Base-by-base conservation (phyloP, 2,113 vertebrate species). In the Bubo bubo region DNA sequence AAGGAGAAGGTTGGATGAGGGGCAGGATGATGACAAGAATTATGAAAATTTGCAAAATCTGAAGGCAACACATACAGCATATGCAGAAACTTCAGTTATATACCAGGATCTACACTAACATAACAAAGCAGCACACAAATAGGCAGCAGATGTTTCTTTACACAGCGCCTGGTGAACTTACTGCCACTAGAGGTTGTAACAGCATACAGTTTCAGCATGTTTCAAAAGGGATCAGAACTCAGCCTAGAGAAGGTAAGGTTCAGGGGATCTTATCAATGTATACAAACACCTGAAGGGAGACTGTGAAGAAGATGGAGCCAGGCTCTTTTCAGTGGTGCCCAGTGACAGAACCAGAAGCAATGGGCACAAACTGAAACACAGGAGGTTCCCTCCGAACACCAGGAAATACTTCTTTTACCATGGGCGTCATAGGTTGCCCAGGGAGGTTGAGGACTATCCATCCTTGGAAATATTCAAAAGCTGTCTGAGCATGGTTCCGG, bases 111-210 rank as follows among this genome's bases (percentile, higher is more conserved):
- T 84, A 47, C 49, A 63, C 35, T 28, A 68, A 41, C 0, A 80
- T 50, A 70, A 64, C 19, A 90, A 80, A 79, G 7, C 4, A 68
- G 13, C 28, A 55, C 17, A 49, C 4, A 63, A 52, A 64, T 2
- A 43, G 30, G 22, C 39, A 59, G 32, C 26, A 86, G 35, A 34
- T 34, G 5, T 43, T 91, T 91, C 63, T 79, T 82, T 16, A 60
- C 13, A 22, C 2, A 37, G 34, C 0, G 0, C 5, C 4, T 12
- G 71, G 52, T 14, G n/a, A 72, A 43, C 8, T 5, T 66, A 37
- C 30, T 74, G 64, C 10, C 20, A 63, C 4, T 22, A 49, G 14
- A 79, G 28, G 32, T 1, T 49, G 34, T 22, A 70, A 92, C 75
- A 32, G 39, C 27, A 62, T 3, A 37, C 8, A 59, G 32, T 24